phyloP scores from a whole-genome alignment of 92 coral and sea anemone species.

The Phenganax stokvisi region DNA sequence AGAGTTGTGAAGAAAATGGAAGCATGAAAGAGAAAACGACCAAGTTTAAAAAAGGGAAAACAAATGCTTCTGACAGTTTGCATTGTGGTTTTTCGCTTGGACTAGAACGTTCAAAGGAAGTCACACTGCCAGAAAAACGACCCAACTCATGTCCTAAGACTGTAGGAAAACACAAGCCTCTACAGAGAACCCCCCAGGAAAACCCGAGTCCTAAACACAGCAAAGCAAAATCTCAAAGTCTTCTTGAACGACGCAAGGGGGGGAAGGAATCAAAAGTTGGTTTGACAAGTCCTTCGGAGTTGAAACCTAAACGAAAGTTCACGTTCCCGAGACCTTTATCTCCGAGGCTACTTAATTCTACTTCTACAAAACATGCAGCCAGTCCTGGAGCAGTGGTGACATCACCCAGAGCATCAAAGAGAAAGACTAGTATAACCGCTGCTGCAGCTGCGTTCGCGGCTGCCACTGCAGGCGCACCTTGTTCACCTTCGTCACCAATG shows the following conservation, averaged over 20 bases:
- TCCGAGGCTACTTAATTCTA: constrained; percentile 77
- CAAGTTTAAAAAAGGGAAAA: too few species aligned
- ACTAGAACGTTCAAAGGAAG: constrained; percentile 31
- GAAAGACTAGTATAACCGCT: constrained; percentile 89
- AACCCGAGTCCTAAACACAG: constrained; percentile 25
- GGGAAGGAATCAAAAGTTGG: constrained; percentile 13
- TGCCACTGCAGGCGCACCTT: constrained; percentile 98
- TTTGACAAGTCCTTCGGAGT: neutral
- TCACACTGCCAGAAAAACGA: constrained; percentile 19
- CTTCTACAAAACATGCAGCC: constrained; percentile 53
- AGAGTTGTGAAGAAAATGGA: neutral
- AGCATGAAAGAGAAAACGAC: too few species aligned
- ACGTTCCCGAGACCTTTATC: constrained; percentile 37
- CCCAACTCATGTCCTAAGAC: constrained; percentile 35
- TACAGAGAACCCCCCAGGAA: constrained; percentile 13
- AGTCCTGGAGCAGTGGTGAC: constrained; percentile 98
- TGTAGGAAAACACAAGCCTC: constrained; percentile 13
- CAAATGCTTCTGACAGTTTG: neutral
- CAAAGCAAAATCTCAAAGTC: constrained; percentile 14
- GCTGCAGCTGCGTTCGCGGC: constrained; percentile 99
- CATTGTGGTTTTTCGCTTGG: constrained; percentile 32
- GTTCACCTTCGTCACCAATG: constrained; percentile 57
- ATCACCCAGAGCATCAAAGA: constrained; percentile 78
- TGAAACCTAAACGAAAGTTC: constrained; percentile 30
- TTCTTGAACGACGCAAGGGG: constrained; percentile 27